Conservation (phyloP, 2,797 vertebrate species). For the Numenius phaeopus region DNA sequence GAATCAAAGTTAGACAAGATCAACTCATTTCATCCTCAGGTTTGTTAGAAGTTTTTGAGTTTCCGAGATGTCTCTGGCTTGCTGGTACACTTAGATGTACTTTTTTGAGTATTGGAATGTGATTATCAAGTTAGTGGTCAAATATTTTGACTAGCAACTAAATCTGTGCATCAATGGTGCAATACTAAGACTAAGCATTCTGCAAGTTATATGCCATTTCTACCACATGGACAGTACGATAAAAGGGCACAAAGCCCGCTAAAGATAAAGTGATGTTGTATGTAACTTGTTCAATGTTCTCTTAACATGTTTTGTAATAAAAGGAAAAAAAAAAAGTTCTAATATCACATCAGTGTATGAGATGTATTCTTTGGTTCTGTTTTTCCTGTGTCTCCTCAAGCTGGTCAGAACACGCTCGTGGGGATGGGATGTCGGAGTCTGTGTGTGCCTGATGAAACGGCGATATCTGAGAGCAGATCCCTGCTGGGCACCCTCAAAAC, state of each 20-base stretch:
- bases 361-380: not conserved
- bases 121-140: slow-evolving; percentile 47
- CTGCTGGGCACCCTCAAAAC: not conserved
- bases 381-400: not conserved
- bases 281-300: slow-evolving; percentile 76
- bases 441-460: not conserved
- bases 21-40: slow-evolving; percentile 40
- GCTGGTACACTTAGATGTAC: slow-evolving; percentile 51
- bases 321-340: slow-evolving; percentile 47
- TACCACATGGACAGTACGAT: slow-evolving; percentile 50
- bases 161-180: slow-evolving; percentile 58
- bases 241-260: slow-evolving; percentile 54
- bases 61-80: slow-evolving; percentile 58
- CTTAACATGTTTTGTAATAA: slow-evolving; percentile 76
- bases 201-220: slow-evolving; percentile 71
- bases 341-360: slow-evolving; percentile 30
- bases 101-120: slow-evolving; percentile 44
- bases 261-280: slow-evolving; percentile 61
- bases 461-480: not conserved
- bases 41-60: slow-evolving; percentile 34
- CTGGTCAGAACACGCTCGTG: fast-evolving
- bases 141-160: slow-evolving; percentile 61
- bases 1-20: slow-evolving; percentile 23
- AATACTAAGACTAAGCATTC: slow-evolving; percentile 59
- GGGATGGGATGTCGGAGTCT: not conserved